Evolutionary conservation across 2,113 vertebrate species (phyloP), one percentile per base, ranked within the genome.

Genomic region (Nyctereutes procyonoides): DNA sequence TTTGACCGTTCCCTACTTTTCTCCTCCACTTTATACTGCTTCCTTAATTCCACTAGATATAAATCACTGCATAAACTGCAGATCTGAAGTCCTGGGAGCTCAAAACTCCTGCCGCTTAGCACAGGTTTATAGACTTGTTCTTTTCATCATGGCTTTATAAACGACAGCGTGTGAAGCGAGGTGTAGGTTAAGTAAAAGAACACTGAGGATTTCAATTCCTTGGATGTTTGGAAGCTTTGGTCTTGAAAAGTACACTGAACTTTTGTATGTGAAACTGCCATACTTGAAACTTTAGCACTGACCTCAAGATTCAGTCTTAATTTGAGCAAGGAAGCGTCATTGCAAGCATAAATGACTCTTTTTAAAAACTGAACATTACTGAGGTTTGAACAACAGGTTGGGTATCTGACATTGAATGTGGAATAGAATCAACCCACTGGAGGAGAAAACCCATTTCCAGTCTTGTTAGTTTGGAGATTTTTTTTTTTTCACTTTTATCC

Each of bases 91-190:
- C 30, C 55, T n/a, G 80, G 86, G 26, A 97, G 51, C 88, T 56
- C 96, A 79, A 97, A 90, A 51, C 69, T 96, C 95, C 98, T 98
- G 95, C 95, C 51, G 92, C 93, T 97, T 71, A 95, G 77, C 77
- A 62, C 97, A 96, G n/a, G 88, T 98, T 98, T 98, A 98, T 98
- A 98, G 98, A 98, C 98, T 98, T 97, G 96, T 96, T 98, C 86
- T 88, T 98, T 98, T 97, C 94, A 92, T 98, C 98, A 98, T 84
- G 0, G 30, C 95, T 98, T 98, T 96, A 90, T 98, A 98, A 98
- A 98, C 43, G 69, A 60, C 80, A 81, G 55, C 91, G 69, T 98
- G 97, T 95, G 98, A 98, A 98, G 98, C 76, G 69, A 28, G 0
- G 7, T 55, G 22, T 35, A 60, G 74, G 89, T 94, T 92, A 96